Evolutionary conservation across 2,888 invertebrate species (phyloP).

Genomic region (Andrena camellia): DNA sequence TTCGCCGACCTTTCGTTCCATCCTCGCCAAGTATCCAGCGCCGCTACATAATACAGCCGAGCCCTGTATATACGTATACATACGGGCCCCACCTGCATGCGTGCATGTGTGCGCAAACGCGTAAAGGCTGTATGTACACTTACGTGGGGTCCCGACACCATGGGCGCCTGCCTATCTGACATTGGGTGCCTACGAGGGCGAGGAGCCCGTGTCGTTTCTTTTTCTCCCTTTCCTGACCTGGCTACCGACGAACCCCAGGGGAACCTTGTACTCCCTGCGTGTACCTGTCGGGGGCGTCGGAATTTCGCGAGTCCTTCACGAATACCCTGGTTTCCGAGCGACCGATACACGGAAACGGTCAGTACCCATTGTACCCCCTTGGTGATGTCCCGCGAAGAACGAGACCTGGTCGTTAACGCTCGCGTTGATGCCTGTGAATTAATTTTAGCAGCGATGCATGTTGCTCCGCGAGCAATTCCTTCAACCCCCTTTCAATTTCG

Average conservation of each 20-base stretch:
- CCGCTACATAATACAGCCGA: slow-evolving; percentile 53
- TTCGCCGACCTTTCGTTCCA: slow-evolving; percentile 72
- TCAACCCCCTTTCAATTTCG: neutral
- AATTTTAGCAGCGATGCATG: slow-evolving; percentile 20
- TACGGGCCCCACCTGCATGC: slow-evolving; percentile 25
- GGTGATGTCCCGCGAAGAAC: slow-evolving; percentile 34
- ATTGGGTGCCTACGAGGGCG: slow-evolving; percentile 73
- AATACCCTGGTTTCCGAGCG: slow-evolving; percentile 39
- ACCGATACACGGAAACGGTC: slow-evolving; percentile 44
- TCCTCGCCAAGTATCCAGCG: slow-evolving; percentile 62
- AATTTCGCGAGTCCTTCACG: slow-evolving; percentile 67
- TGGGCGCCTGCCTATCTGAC: slow-evolving; percentile 74
- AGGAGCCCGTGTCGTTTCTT: slow-evolving; percentile 65
- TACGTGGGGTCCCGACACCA: slow-evolving; percentile 72
- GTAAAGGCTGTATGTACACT: slow-evolving; percentile 57
- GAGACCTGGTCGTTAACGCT: slow-evolving; percentile 27
- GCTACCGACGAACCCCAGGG: slow-evolving; percentile 65
- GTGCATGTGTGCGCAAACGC: slow-evolving; percentile 15
- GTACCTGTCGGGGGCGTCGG: slow-evolving; percentile 54
- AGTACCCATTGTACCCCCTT: slow-evolving; percentile 18
- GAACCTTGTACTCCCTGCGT: slow-evolving; percentile 49
- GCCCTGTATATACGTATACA: neutral
- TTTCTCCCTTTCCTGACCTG: slow-evolving; percentile 63
- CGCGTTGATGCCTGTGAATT: slow-evolving; percentile 39
- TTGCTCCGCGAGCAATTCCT: neutral